Evolutionary conservation across 2,113 vertebrate genomes (phyloP), one percentile per base, ranked within the genome.

Genomic region (Haplochromis vanheusdeni): DNA sequence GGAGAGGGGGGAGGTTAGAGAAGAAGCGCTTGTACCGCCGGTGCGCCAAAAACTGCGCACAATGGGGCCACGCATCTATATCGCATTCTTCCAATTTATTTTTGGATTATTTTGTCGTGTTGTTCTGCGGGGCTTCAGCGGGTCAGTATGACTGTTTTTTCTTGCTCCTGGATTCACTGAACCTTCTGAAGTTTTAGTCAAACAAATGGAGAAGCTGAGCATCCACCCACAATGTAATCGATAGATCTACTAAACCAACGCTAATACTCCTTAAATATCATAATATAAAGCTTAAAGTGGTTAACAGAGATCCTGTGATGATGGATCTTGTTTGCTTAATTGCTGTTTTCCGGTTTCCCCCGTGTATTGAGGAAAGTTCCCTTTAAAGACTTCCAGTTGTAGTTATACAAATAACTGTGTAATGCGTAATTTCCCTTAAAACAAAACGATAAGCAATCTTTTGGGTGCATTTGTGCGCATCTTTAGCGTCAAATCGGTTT

Each of bases 11-110:
- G 81, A 19, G 83, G 62, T 49, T 58, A 79, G 11, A 47, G 81
- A 37, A 75, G 83, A 85, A 85, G 91, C 89, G 92, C 83, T 58
- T 80, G 10, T 45, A 55, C 28, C 75, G 62, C 68, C 85, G 82
- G 62, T 91, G 90, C 84, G 89, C 85, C 73, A 86, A 52, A 86
- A 89, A 80, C 16, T 82, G 77, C 79, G 82, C 89, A 89, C 42
- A 87, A 87, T 84, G 54, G 35, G 3, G 82, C 37, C 62, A 83
- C 82, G 85, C 80, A 54, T 52, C 21, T 10, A 23, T 17, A 19
- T 45, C 26, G 11, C 26, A 21, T 28, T 6, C 37, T 17, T 31
- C 8, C 21, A 9, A 26, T 23, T 70, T 35, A 6, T 2, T 2
- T 13, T 42, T 35, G 8, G 49, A 28, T 88, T 16, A 5, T 28